phyloP scores from a whole-genome alignment of 2,113 vertebrate species.

The Apteryx mantelli region DNA sequence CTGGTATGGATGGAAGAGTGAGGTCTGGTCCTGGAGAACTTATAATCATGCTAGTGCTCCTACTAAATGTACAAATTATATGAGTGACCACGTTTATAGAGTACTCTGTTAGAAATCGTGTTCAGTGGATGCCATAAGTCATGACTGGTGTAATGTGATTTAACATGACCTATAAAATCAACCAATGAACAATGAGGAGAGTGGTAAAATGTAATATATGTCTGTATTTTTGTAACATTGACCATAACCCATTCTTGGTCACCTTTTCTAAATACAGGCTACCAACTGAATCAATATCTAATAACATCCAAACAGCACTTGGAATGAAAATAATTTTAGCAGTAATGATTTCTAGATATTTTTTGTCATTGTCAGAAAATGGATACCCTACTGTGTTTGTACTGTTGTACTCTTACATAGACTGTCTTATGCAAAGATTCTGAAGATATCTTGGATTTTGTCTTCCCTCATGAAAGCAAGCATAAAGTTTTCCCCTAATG shows the following conservation, averaged over 20 bases:
- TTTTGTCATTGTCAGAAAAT: neutral
- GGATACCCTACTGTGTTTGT: neutral
- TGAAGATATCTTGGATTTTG: neutral
- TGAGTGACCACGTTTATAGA: neutral
- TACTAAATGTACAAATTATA: neutral
- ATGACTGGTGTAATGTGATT: constrained; percentile 17
- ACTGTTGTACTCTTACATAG: neutral
- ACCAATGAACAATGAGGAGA: neutral
- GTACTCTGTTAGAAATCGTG: neutral
- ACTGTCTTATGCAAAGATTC: neutral
- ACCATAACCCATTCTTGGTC: neutral
- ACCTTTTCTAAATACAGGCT: neutral
- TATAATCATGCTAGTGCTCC: neutral
- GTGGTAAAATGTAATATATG: neutral
- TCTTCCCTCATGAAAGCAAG: neutral
- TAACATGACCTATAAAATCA: constrained; percentile 1
- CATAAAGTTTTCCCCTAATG: neutral
- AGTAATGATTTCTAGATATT: neutral
- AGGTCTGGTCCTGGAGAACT: neutral
- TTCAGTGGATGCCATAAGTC: neutral
- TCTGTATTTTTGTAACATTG: neutral
- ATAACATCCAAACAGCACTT: neutral
- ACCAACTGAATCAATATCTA: neutral
- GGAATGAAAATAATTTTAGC: neutral
- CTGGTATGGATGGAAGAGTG: neutral